Percentiles rank a stretch among this genome's conserved stretches.
phyloP scores from a whole-genome alignment of 2,888 invertebrate genomes.

The Neoscelio sp. region DNA sequence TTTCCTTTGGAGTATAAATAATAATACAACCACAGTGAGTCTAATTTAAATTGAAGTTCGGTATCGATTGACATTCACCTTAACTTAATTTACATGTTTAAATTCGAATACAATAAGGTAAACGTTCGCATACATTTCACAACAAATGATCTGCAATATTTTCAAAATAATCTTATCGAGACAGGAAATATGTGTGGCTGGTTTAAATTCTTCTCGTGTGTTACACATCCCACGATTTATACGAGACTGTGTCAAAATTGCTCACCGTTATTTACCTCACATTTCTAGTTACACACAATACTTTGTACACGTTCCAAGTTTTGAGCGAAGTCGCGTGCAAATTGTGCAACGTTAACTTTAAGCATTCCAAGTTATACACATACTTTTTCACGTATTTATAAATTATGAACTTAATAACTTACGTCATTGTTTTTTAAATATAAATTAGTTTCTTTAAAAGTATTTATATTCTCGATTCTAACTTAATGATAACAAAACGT shows the following conservation, averaged over 20 bases:
- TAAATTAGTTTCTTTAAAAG: no score
- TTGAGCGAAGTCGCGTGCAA: conserved; percentile 5
- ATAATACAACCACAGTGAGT: no score
- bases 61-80: no score
- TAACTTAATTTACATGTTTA: no score
- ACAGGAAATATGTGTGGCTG: background rate
- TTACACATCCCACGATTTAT: conserved; percentile 23
- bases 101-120: no score
- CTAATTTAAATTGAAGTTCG: no score
- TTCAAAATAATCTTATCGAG: conserved; percentile 4
- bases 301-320: conserved; percentile 31
- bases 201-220: conserved; percentile 23
- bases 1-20: no score
- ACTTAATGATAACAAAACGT: no score
- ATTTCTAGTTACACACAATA: conserved; percentile 9
- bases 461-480: no score
- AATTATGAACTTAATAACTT: no score
- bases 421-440: no score
- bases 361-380: conserved; percentile 25
- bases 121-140: conserved; percentile 9
- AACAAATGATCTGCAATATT: conserved; percentile 21
- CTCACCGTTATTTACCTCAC: conserved; percentile 28
- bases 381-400: no score
- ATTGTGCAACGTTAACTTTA: conserved; percentile 27
- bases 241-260: conserved; percentile 25